Base-by-base conservation (phyloP, 1,140 invertebrate genomes). In the Apis florea region DNA sequence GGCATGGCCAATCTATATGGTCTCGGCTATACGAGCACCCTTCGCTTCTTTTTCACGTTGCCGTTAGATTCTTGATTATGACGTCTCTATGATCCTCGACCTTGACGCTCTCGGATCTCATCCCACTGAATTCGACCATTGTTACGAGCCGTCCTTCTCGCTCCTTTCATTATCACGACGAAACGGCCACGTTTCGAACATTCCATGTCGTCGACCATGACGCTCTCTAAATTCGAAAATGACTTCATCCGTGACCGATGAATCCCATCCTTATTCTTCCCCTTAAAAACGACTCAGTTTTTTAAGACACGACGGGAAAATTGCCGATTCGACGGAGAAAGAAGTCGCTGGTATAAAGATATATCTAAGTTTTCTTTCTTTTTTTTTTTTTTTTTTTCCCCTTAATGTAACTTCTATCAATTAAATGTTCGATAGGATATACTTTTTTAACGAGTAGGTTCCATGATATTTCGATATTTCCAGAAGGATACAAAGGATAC, bases 31-130 rank as follows among this genome's bases (percentile, higher is more conserved):
- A 90, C 79, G 82, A 85, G 83, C 83, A 88, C 87, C 89, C 90
- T 87, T 85, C 81, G 83, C 53, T 83, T 85, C 83, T 86, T 85
- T 87, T 83, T 86, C 87, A 79, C 79, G 47, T 73, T 56, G 81
- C 69, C 74, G 80, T 83, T 89, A 88, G 90, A 86, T 86, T 88
- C 88, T 92, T 91, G 92, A 92, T 93, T 91, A 92, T 93, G 92
- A 93, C 91, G 86, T 93, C 92, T 92, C 90, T 90, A 92, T 92
- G 89, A 92, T 86, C 71, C 79, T 68, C 83, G 77, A 63, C 85
- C 81, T 89, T 89, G 77, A 83, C 72, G 61, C 47, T 40, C 58
- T 58, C 77, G 67, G 79, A 84, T 87, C 56, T 77, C 85, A 61
- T 82, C 75, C 83, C 63, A 72, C 75, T 89, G 79, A 88, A 88